Conservation (phyloP, 2,888 invertebrate species). For the Calliopum simillimum region DNA sequence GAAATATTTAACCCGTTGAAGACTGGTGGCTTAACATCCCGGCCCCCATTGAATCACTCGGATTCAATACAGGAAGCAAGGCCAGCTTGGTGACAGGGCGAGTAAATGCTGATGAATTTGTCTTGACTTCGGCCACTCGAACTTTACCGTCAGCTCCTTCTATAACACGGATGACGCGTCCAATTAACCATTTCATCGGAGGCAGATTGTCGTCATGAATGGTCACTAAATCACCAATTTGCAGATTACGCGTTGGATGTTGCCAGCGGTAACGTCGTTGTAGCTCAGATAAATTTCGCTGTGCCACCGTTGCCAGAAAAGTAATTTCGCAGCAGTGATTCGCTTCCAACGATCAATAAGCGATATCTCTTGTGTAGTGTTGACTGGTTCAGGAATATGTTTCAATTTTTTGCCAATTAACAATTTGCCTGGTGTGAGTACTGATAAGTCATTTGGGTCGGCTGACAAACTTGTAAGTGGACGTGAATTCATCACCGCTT, state of each 20-base stretch:
- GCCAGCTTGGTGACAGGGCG: constrained; percentile 34
- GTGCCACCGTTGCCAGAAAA: constrained; percentile 34
- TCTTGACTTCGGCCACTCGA: constrained; percentile 36
- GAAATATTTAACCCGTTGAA: background rate
- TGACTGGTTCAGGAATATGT: constrained; percentile 19
- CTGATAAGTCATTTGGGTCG: constrained; percentile 10
- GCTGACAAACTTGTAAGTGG: background rate
- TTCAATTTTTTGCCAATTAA: constrained; percentile 5
- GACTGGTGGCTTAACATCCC: background rate
- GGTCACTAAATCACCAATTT: constrained; percentile 17
- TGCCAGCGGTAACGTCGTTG: constrained; percentile 23
- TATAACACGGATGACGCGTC: constrained; percentile 19
- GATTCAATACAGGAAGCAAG: constrained; percentile 30
- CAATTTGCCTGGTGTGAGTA: constrained; percentile 22
- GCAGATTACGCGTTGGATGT: constrained; percentile 16
- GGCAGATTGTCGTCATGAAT: constrained; percentile 33
- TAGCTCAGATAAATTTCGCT: constrained; percentile 24
- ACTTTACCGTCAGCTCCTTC: constrained; percentile 25
- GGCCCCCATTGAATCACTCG: constrained; percentile 29
- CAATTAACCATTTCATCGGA: constrained; percentile 27
- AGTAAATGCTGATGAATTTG: constrained; percentile 6
- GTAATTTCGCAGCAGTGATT: constrained; percentile 22
- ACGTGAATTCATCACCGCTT: constrained; percentile 13
- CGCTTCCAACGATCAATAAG: constrained; percentile 19
- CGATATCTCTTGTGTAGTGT: constrained; percentile 4